Base-by-base conservation (phyloP, 2,888 invertebrate genomes). In the Odontothrips loti region DNA sequence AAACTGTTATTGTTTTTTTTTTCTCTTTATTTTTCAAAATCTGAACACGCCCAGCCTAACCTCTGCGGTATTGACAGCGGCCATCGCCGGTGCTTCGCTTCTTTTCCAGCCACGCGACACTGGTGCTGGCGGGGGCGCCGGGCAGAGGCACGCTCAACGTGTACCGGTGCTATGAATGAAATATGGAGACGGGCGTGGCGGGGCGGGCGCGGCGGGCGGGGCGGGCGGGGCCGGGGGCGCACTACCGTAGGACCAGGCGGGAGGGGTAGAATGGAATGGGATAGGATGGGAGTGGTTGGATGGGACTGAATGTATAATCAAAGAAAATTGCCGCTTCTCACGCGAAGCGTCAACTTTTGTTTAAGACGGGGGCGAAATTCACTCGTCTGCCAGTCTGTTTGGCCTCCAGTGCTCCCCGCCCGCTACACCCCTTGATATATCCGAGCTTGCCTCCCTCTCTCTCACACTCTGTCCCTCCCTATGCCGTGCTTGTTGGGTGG, bases 271-370 rank as follows among this genome's bases (percentile, higher is more conserved):
- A n/a, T n/a, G 58, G 58, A 10, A 20, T 20, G 79, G 47, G 82
- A 58, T 79, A 79, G 80, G 80, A 82, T 85, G 85, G 85, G 81
- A 85, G 83, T 85, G 86, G 12, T 9, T 12, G 27, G 68, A 75
- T 75, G 68, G 68, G 12, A 75, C 68, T 75, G 68, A 75, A 75
- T 75, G 68, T 27, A 75, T 75, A 75, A 75, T 75, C 68, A 75
- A 75, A 75, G 68, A 75, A 75, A 75, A 75, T 75, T 75, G 68
- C 68, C 68, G 68, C 68, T 27, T 75, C 68, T 75, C 68, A 75
- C 68, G 68, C 68, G 68, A 75, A 75, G 68, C 68, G 68, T 75
- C 68, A 75, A 75, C 68, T 75, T 75, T 75, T 75, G 68, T 75
- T 75, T 75, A 75, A 75, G 68, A 75, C 68, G 27, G 68, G 27